These are phyloP conservation scores for Tragelaphus imberbis DNA, from an alignment of 2,113 vertebrate species.

Conservation along the genomic window DNA sequence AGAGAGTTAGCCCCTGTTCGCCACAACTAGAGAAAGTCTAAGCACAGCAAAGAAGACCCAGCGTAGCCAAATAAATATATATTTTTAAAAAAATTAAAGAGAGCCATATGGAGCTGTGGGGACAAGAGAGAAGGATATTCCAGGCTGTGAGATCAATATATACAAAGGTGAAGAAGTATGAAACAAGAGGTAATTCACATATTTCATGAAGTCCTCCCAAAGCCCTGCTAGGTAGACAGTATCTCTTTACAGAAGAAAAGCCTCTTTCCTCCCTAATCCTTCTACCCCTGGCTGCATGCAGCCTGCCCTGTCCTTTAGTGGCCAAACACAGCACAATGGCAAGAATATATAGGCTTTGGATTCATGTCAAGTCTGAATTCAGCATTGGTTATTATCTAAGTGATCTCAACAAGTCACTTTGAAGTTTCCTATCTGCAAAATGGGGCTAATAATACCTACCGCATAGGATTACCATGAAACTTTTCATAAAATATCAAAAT, in stretches of 20 bases:
- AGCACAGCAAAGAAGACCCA: neutral
- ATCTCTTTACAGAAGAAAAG: neutral
- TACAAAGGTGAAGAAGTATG: neutral
- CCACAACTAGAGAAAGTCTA: neutral
- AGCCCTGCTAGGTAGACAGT: neutral
- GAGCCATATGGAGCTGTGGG: rapidly evolving
- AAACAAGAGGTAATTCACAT: neutral
- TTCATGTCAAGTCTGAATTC: neutral
- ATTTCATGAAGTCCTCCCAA: neutral
- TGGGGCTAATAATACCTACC: neutral
- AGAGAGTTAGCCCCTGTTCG: rapidly evolving
- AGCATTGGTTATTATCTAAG: neutral
- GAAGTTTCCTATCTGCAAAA: neutral
- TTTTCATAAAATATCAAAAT: neutral
- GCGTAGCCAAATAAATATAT: neutral
- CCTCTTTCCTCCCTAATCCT: neutral
- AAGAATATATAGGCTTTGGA: neutral
- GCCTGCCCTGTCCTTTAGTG: neutral
- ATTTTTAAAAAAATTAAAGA: neutral
- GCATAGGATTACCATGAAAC: neutral
- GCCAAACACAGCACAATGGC: neutral
- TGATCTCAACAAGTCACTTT: constrained; percentile 45
- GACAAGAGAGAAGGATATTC: neutral
- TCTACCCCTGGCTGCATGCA: neutral
- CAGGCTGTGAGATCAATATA: neutral